phyloP scores from a whole-genome alignment of 2,113 vertebrate species.

The Myxocyprinus asiaticus region DNA sequence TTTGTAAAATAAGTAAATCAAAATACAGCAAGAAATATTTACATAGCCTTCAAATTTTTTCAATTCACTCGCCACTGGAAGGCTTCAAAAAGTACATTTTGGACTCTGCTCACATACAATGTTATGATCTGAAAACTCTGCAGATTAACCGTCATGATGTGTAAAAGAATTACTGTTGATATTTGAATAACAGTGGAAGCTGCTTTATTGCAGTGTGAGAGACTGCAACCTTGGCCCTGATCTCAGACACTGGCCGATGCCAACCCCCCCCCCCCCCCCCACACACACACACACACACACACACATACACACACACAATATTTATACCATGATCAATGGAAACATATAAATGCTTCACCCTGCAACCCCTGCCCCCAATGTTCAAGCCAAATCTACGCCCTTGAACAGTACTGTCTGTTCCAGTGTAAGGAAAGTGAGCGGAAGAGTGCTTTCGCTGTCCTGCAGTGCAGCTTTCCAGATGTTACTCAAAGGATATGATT shows the following conservation, averaged over 20 bases:
- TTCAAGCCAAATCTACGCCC: too few species aligned
- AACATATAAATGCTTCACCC: too few species aligned
- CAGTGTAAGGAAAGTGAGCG: conserved; percentile 56
- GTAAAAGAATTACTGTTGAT: not conserved
- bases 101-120: not conserved
- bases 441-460: conserved; percentile 69
- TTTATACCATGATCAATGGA: too few species aligned
- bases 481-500: conserved; percentile 72
- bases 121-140: not conserved
- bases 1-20: too few species aligned
- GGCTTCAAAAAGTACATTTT: too few species aligned
- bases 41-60: too few species aligned
- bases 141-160: not conserved
- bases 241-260: conserved; percentile 20
- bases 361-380: too few species aligned
- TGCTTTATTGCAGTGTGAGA: conserved; percentile 12
- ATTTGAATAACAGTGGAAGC: conserved; percentile 35
- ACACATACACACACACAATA: too few species aligned
- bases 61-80: too few species aligned
- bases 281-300: too few species aligned
- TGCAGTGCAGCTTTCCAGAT: conserved; percentile 75
- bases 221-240: conserved; percentile 28
- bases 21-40: too few species aligned
- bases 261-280: too few species aligned
- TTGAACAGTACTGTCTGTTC: conserved; percentile 46